A percentile compares a stretch with the other conserved stretches of the same genome.
These are phyloP conservation scores for Caenorhabditis sinica DNA, from an alignment of 2,888 invertebrate genomes.

Conservation along the genomic window DNA sequence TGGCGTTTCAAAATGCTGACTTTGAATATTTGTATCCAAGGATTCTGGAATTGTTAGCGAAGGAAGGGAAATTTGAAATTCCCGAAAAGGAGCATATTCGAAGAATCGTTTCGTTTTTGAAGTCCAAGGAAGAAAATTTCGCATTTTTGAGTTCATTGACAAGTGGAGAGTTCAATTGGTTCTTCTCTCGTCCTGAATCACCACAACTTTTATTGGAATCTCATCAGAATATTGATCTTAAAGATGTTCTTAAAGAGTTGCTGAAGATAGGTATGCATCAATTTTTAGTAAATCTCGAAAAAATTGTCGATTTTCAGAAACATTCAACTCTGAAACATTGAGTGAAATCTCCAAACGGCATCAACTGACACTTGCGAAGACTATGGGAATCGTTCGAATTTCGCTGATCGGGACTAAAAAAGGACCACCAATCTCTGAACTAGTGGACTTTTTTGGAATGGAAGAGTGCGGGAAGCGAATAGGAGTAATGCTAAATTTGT, in stretches of 20 bases:
- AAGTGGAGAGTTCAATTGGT: constrained; percentile 70
- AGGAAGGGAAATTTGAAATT: constrained; percentile 35
- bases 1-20: constrained; percentile 71
- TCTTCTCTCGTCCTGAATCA: constrained; percentile 62
- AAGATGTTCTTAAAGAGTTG: constrained; percentile 31
- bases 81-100: constrained; percentile 29
- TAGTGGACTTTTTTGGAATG: constrained; percentile 77
- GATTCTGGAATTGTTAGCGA: constrained; percentile 55
- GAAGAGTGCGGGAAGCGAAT: constrained; percentile 71
- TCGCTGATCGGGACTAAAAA: constrained; percentile 76
- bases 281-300: background rate
- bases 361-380: constrained; percentile 55
- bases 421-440: constrained; percentile 81
- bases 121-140: constrained; percentile 73
- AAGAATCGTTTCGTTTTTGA: constrained; percentile 73
- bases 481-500: constrained; percentile 50
- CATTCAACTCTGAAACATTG: constrained; percentile 31
- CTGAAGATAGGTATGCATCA: constrained; percentile 23
- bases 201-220: constrained; percentile 16
- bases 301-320: constrained; percentile 30
- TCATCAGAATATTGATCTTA: constrained; percentile 9
- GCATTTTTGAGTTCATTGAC: constrained; percentile 67
- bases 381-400: constrained; percentile 70
- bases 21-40: constrained; percentile 65
- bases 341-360: constrained; percentile 48